Base-by-base conservation (phyloP, 2,888 invertebrate species). In the Lasiommata megera region DNA sequence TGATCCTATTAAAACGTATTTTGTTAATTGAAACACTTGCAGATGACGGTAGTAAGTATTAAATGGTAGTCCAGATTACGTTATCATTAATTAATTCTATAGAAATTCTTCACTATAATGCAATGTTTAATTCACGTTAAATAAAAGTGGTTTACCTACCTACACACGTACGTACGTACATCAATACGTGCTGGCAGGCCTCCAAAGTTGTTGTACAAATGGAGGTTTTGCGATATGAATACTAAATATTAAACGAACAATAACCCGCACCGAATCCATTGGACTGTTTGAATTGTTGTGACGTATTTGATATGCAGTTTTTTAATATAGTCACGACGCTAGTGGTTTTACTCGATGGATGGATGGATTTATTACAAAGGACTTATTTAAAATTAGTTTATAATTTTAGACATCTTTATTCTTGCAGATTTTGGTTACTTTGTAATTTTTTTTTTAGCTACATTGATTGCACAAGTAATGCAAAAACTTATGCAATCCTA, bases 201-300 rank as follows among this genome's bases (percentile, higher is more conserved):
- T 29, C 52, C 52, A 52, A 40, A 52, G 52, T 41, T 48, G 16
- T 36, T 48, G 29, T 38, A 58, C 54, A 54, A 54, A 48, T 14
- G 41, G 52, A 40, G 11, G 17, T 31, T 37, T 44, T 37, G 29
- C 58, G 40, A 57, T 48, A 53, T 50, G 56, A 57, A 54, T 56
- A 60, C 57, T 57, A 50, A 55, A 50, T 50, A 43, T 34, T 12
- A 17, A 23, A 9, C 41, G 58, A 57, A 60, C 60, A 60, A 60
- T 60, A 54, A 54, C 47, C 57, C 43, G 44, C 36, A 40, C 52
- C 12, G 41, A 48, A 53, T 52, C 46, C 17, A 52, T 46, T 52
- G 37, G 17, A 38, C 48, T 43, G 34, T 48, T 51, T 52, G 52
- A 29, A 52, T 38, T 31, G 47, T 36, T 23, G 40, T 58, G 58